Conservation (phyloP, 2,797 vertebrate genomes). For the Protonibea diacanthus region DNA sequence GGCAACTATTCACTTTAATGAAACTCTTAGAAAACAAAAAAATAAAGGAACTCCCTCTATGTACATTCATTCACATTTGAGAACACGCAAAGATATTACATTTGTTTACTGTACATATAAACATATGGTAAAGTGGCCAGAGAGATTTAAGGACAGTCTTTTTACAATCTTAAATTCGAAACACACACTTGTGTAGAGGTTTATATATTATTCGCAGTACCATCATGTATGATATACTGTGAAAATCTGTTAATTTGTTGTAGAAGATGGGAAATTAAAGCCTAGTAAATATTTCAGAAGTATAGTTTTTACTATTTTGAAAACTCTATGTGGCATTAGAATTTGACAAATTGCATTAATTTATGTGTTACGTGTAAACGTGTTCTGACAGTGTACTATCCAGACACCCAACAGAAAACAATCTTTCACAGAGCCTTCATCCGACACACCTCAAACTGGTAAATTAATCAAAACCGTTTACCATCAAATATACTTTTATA, state of each 20-base stretch:
- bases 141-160: constrained; percentile 60
- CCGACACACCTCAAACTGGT: constrained; percentile 4
- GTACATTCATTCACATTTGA: constrained; percentile 82
- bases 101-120: constrained; percentile 81
- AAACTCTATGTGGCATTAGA: background rate
- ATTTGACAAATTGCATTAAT: constrained; percentile 3
- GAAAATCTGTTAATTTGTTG: constrained; percentile 30
- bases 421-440: constrained; percentile 3
- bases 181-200: constrained; percentile 20
- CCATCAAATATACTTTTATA: constrained; percentile 2
- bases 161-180: constrained; percentile 78
- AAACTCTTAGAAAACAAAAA: constrained; percentile 74
- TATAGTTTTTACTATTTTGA: constrained; percentile 6
- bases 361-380: constrained; percentile 40
- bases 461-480: background rate
- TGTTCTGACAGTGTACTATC: constrained; percentile 5
- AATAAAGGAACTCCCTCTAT: constrained; percentile 71
- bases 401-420: constrained; percentile 4
- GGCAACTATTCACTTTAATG: constrained; percentile 70
- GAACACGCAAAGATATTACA: constrained; percentile 76
- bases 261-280: constrained; percentile 11
- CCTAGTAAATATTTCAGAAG: constrained; percentile 14
- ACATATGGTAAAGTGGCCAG: constrained; percentile 79
- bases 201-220: constrained; percentile 21
- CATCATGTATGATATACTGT: constrained; percentile 12